These are phyloP conservation scores for Brevimyrus niger DNA, from an alignment of 2,113 vertebrate genomes.

Conservation along the genomic window DNA sequence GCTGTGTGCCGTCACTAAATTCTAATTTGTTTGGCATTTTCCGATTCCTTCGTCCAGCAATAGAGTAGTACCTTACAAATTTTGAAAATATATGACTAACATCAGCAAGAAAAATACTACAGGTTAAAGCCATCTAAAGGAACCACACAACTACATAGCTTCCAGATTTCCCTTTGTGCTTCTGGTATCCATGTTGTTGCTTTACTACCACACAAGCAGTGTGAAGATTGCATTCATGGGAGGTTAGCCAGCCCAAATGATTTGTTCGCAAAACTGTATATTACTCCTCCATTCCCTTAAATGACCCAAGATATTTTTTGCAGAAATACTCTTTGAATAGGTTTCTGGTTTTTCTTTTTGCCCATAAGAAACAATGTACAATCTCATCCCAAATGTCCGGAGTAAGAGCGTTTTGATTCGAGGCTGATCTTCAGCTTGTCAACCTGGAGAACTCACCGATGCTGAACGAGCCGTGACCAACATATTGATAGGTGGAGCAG, in stretches of 20 bases:
- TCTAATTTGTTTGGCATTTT: background rate
- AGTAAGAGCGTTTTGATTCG: background rate
- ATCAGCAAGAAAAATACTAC: background rate
- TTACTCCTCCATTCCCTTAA: background rate
- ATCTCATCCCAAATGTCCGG: background rate
- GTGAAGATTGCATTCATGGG: background rate
- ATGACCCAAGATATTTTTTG: background rate
- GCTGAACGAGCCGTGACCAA: background rate
- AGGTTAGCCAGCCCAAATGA: background rate
- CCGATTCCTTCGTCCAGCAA: background rate
- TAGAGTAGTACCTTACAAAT: background rate
- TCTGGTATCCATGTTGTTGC: background rate
- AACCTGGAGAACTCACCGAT: background rate
- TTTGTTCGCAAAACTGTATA: background rate
- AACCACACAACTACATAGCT: background rate
- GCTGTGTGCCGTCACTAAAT: too few species aligned
- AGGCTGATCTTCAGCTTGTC: background rate
- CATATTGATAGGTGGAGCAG: background rate
- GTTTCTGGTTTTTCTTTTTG: background rate
- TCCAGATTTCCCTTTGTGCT: background rate
- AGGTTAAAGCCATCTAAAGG: background rate
- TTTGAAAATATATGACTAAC: background rate
- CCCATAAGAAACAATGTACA: background rate
- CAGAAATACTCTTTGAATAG: background rate
- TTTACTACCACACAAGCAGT: background rate